Evolutionary conservation across 2,113 vertebrate species (phyloP).

Genomic region (Anguilla japonica): DNA sequence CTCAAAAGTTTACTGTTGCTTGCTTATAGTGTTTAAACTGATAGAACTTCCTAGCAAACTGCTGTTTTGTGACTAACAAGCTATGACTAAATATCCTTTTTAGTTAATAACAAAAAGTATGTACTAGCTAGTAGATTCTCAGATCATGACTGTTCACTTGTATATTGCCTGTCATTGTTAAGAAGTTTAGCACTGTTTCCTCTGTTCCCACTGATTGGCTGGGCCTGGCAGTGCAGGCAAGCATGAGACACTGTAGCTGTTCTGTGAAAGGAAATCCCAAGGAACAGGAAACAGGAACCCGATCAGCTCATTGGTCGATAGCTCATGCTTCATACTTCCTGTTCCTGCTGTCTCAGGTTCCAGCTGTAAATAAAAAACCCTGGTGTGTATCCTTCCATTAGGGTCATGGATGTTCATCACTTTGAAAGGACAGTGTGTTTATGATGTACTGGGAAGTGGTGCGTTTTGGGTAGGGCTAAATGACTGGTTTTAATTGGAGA

Average conservation of each 20-base stretch:
- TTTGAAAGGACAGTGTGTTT: no score
- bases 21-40: background rate
- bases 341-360: background rate
- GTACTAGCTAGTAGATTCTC: background rate
- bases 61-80: background rate
- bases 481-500: background rate
- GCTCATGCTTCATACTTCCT: background rate
- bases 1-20: background rate
- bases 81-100: background rate
- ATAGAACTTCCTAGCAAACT: background rate
- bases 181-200: background rate
- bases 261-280: background rate
- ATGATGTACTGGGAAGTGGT: background rate
- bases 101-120: background rate
- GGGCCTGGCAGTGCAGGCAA: no score
- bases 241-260: no score
- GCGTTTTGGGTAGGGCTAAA: background rate
- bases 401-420: background rate
- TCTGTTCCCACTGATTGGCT: background rate
- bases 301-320: background rate
- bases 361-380: background rate
- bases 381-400: background rate
- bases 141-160: background rate
- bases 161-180: background rate
- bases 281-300: background rate